phyloP scores from a whole-genome alignment of 1,140 invertebrate species.

The Oscheius sp. region DNA sequence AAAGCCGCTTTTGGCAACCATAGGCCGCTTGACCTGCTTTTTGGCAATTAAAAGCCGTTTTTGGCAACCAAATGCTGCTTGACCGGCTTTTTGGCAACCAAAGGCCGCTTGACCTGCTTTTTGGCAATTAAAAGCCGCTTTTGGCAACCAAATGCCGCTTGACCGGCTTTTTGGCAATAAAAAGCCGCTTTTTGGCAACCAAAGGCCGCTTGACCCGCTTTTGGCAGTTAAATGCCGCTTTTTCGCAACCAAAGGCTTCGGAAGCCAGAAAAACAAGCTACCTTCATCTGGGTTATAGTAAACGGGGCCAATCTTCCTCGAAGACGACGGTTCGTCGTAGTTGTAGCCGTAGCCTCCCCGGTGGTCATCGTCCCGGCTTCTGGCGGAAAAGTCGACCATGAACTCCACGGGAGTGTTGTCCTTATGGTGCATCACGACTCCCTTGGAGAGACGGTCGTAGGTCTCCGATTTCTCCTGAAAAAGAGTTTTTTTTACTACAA shows the following conservation, averaged over 20 bases:
- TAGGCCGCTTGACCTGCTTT: no score
- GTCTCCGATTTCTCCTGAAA: conserved; percentile 23
- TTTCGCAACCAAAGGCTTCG: neutral
- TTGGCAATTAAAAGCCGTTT: no score
- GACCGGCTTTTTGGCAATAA: no score
- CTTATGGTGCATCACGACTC: conserved; percentile 10
- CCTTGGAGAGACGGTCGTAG: conserved; percentile 21
- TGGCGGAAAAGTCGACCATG: conserved; percentile 28
- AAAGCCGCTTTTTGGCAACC: neutral
- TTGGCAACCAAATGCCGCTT: no score
- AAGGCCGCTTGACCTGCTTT: no score
- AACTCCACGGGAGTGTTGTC: conserved; percentile 23
- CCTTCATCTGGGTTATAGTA: conserved; percentile 33
- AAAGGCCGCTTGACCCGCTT: neutral
- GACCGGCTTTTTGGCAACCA: no score
- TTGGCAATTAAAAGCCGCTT: no score
- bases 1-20: no score
- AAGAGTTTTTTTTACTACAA: neutral
- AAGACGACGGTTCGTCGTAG: conserved; percentile 9
- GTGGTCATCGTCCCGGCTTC: neutral
- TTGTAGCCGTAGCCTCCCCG: neutral
- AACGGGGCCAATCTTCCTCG: conserved; percentile 10
- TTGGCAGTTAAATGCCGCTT: neutral
- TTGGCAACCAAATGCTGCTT: no score
- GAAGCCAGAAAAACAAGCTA: neutral